A percentile compares a stretch with the other conserved stretches of the same genome.
phyloP scores from a whole-genome alignment of 2,113 vertebrate species.

The Turdus rufiventris region DNA sequence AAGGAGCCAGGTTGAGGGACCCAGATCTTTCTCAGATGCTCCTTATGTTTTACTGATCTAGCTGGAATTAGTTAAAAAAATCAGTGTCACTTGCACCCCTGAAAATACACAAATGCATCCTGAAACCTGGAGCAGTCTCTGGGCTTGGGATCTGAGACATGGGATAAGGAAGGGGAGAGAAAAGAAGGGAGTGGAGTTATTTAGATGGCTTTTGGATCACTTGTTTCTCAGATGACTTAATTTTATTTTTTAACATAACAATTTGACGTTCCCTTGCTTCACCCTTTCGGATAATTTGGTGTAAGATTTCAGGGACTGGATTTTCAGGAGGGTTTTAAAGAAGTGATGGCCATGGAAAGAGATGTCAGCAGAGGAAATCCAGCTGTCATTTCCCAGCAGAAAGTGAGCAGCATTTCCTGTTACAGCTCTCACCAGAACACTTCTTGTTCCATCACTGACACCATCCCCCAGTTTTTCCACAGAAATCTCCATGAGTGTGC shows the following conservation, averaged over 20 bases:
- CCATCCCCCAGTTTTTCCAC: not conserved
- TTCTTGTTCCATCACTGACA: not conserved
- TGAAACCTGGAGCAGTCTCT: not conserved
- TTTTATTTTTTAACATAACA: not conserved
- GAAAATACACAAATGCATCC: not conserved
- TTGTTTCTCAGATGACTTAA: not conserved
- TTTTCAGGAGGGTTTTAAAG: not conserved
- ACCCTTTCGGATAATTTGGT: not conserved
- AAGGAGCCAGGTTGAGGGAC: not conserved
- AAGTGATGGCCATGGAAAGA: not conserved
- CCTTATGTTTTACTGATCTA: not conserved
- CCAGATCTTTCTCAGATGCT: not conserved
- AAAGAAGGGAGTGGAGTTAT: not conserved
- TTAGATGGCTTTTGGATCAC: not conserved
- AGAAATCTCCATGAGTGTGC: not conserved
- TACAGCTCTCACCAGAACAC: not conserved
- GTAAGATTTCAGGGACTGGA: not conserved
- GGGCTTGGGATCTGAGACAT: fast-evolving
- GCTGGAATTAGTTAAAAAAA: not conserved
- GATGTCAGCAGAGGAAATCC: not conserved
- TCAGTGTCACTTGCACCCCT: not conserved
- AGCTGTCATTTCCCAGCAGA: not conserved
- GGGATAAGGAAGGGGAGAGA: not conserved
- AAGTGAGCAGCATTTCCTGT: not conserved
- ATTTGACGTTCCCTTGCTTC: not conserved